phyloP scores from a whole-genome alignment of 2,797 vertebrate genomes.

The Falco concolor region DNA sequence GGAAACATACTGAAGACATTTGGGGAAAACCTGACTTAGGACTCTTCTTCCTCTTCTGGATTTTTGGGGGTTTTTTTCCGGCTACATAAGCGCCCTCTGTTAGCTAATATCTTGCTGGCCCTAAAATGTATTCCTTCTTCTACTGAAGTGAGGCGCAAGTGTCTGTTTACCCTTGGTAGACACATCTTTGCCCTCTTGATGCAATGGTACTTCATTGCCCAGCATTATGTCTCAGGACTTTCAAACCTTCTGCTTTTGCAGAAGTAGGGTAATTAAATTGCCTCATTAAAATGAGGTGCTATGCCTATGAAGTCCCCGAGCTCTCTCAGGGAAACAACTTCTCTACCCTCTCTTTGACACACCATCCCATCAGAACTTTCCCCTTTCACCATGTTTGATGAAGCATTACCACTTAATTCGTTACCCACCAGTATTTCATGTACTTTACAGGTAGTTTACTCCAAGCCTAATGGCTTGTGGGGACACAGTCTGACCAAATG shows the following conservation, averaged over 20 bases:
- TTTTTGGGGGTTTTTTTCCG: neutral
- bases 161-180: neutral
- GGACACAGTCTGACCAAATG: neutral
- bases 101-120: neutral
- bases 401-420: neutral
- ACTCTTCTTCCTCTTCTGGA: neutral
- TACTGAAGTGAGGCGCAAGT: neutral
- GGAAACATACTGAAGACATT: neutral
- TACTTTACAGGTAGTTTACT: neutral
- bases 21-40: neutral
- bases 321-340: neutral
- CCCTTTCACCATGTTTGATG: neutral
- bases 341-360: neutral
- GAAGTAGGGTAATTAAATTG: neutral
- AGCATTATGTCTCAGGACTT: neutral
- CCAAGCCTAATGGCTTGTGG: accelerated
- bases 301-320: neutral
- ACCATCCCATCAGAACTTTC: neutral
- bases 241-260: neutral
- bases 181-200: neutral
- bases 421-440: neutral
- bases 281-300: neutral
- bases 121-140: neutral
- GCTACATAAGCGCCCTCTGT: neutral
- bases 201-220: neutral